phyloP scores from a whole-genome alignment of 1,140 invertebrate species.

The Bombus fervidus region DNA sequence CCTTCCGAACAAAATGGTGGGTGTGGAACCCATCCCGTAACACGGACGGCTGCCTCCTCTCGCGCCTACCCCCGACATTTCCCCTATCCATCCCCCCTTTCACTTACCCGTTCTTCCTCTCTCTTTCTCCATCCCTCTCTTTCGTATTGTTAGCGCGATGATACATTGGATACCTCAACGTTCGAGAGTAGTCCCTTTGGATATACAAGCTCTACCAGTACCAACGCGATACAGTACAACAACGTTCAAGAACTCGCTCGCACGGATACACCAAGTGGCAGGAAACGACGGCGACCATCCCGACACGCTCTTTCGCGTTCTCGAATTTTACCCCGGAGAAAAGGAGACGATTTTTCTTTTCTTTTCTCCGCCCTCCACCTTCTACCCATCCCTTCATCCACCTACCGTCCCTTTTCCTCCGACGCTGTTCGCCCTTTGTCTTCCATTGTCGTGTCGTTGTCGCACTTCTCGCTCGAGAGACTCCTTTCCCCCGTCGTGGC shows the following conservation, averaged over 20 bases:
- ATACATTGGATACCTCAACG: slow-evolving; percentile 62
- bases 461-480: slow-evolving; percentile 1
- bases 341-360: slow-evolving; percentile 54
- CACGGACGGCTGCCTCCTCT: slow-evolving; percentile 35
- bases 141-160: slow-evolving; percentile 65
- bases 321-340: slow-evolving; percentile 54
- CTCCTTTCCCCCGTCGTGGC: neutral
- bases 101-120: neutral
- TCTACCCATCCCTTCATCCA: neutral
- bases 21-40: slow-evolving; percentile 40
- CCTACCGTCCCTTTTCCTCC: neutral
- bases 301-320: slow-evolving; percentile 50
- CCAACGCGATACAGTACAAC: neutral
- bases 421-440: neutral
- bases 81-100: neutral
- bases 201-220: slow-evolving; percentile 18
- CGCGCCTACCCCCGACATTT: slow-evolving; percentile 15
- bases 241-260: neutral
- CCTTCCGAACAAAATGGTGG: slow-evolving; percentile 57
- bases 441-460: neutral
- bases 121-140: neutral
- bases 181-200: slow-evolving; percentile 45
- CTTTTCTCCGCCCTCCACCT: neutral
- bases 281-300: slow-evolving; percentile 31
- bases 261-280: neutral